phyloP scores from a whole-genome alignment of 2,113 vertebrate species.

The Brachyhypopomus gauderio region DNA sequence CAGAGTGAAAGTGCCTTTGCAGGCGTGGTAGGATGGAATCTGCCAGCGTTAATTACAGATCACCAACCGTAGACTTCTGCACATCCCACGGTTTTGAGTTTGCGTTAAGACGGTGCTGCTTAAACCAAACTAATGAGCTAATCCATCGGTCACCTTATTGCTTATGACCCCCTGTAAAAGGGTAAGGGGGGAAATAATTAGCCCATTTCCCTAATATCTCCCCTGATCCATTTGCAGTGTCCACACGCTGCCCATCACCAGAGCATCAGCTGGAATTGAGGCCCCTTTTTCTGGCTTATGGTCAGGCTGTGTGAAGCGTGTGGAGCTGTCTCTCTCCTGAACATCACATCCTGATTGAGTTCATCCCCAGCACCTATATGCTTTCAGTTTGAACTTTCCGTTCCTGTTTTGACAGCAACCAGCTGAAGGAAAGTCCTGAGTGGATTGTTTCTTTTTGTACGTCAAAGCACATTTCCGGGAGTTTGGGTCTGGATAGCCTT shows the following conservation, averaged over 20 bases:
- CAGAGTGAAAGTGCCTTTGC: constrained; percentile 10
- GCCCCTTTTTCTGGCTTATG: not conserved
- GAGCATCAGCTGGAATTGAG: too few relatives aligned
- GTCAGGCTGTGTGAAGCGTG: too few relatives aligned
- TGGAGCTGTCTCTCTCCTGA: not conserved
- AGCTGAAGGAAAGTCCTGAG: not conserved
- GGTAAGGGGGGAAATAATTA: too few relatives aligned
- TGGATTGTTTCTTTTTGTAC: not conserved
- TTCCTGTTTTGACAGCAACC: not conserved
- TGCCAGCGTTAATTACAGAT: constrained; percentile 9
- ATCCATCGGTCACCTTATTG: not conserved
- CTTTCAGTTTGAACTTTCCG: not conserved
- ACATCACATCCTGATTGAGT: not conserved
- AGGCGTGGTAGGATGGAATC: not conserved
- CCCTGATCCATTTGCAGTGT: not conserved
- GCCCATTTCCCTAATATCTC: too few relatives aligned
- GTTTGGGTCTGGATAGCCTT: too few relatives aligned
- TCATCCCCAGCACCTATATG: not conserved
- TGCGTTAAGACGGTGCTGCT: not conserved
- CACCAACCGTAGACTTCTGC: not conserved
- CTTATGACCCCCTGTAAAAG: not conserved
- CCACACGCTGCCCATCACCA: not conserved
- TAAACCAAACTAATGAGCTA: not conserved
- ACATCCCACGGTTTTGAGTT: not conserved
- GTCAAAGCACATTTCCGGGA: not conserved